Conservation (phyloP, 2,113 vertebrate species). For the Chionodraco myersi region DNA sequence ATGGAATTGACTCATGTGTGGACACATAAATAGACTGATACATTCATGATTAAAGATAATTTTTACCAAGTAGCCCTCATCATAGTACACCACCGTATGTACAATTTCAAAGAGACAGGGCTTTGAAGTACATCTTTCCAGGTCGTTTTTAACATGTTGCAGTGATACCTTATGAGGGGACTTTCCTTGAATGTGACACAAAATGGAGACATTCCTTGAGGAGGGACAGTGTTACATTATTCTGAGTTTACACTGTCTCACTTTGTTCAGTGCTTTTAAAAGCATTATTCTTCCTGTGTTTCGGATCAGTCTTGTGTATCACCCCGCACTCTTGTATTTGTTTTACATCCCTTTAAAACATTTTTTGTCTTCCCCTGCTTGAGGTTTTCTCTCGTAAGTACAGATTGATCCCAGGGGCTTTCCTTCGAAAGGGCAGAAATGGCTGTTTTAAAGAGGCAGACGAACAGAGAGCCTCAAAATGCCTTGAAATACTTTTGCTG, state of each 20-base stretch:
- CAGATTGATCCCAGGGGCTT: constrained; percentile 62
- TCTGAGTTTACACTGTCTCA: constrained; percentile 27
- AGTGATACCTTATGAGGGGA: not conserved
- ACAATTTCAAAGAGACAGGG: too few species aligned
- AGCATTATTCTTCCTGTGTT: not conserved
- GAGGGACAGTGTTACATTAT: constrained; percentile 19
- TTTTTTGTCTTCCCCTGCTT: constrained; percentile 1
- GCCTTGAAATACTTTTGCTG: constrained; percentile 63
- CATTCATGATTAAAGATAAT: constrained; percentile 1
- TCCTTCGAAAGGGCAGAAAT: constrained; percentile 34
- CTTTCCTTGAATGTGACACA: constrained; percentile 36
- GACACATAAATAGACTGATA: not conserved
- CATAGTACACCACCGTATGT: not conserved
- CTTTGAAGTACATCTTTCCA: not conserved
- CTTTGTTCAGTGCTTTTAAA: constrained; percentile 33
- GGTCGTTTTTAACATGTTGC: not conserved
- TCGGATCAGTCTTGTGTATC: constrained; percentile 43
- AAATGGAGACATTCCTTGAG: constrained; percentile 39
- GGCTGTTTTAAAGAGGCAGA: constrained; percentile 51
- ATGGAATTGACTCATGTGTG: constrained; percentile 8
- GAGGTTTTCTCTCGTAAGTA: constrained; percentile 51
- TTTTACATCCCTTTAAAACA: constrained; percentile 26
- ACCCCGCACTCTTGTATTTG: not conserved
- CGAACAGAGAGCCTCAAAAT: constrained; percentile 35
- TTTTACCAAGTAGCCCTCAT: not conserved